Conservation (phyloP, 2,113 vertebrate species). For the Odontesthes bonariensis region DNA sequence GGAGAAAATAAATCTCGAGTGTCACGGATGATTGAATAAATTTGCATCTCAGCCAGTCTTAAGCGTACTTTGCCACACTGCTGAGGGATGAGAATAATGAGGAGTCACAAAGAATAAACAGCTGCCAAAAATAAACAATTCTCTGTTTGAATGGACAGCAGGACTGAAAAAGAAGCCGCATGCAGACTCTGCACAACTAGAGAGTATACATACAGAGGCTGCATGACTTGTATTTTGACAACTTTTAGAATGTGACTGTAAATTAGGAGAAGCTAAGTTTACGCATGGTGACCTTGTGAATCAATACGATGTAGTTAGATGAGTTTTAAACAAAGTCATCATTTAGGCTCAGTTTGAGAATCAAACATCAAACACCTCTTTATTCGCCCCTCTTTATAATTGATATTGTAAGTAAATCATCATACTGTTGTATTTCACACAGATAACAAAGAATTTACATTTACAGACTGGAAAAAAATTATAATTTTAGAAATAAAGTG, state of each 20-base stretch:
- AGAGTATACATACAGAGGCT: neutral
- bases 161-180: neutral
- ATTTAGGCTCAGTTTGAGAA: neutral
- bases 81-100: conserved; percentile 29
- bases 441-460: conserved; percentile 1
- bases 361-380: neutral
- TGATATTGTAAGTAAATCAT: neutral
- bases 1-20: neutral
- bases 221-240: neutral
- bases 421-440: neutral
- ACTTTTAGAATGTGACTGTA: too few relatives aligned
- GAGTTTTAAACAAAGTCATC: conserved; percentile 6
- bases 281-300: neutral
- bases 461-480: neutral
- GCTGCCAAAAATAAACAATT: conserved; percentile 24
- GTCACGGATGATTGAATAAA: conserved; percentile 3
- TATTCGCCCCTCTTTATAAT: neutral
- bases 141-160: conserved; percentile 19
- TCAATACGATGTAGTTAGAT: neutral
- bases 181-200: too few relatives aligned
- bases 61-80: conserved; percentile 9
- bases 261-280: too few relatives aligned
- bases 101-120: conserved; percentile 5
- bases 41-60: neutral
- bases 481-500: conserved; percentile 1